Conservation (phyloP, 37 sponge, comb jelly and placozoan species). For the Aphrocallistes beatrix region DNA sequence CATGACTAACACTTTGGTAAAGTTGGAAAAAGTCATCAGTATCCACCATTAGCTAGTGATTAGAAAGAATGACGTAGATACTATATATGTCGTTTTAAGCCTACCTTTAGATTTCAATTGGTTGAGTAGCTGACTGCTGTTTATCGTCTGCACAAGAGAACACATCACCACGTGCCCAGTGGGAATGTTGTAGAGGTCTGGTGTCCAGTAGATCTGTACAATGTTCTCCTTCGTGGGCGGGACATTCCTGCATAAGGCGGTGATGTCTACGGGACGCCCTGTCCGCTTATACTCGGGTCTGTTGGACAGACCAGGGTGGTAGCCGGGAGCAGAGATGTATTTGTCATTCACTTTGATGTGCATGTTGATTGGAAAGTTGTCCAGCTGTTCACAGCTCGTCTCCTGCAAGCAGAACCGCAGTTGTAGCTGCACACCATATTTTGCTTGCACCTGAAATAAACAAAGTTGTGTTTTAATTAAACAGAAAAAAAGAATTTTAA, state of each 20-base stretch:
- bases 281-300: slow-evolving; percentile 38
- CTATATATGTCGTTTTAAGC: too few species aligned
- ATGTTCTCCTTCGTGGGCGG: neutral
- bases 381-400: slow-evolving; percentile 49
- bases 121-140: slow-evolving; percentile 8
- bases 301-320: slow-evolving; percentile 16
- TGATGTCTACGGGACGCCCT: slow-evolving; percentile 45
- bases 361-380: slow-evolving; percentile 51
- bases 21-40: too few species aligned
- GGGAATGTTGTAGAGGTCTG: neutral
- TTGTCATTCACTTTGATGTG: slow-evolving; percentile 44
- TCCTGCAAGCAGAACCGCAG: slow-evolving; percentile 46
- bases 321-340: neutral
- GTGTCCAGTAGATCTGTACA: slow-evolving; percentile 12
- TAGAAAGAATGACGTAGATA: too few species aligned
- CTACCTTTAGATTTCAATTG: slow-evolving; percentile 18
- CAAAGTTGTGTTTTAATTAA: too few species aligned
- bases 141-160: neutral
- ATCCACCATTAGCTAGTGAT: too few species aligned
- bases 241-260: slow-evolving; percentile 15
- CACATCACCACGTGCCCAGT: neutral
- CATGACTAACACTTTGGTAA: too few species aligned
- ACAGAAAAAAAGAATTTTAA: neutral
- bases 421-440: slow-evolving; percentile 15
- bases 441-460: neutral